Base-by-base conservation (phyloP, 2,888 invertebrate genomes). In the Phortica magna region DNA sequence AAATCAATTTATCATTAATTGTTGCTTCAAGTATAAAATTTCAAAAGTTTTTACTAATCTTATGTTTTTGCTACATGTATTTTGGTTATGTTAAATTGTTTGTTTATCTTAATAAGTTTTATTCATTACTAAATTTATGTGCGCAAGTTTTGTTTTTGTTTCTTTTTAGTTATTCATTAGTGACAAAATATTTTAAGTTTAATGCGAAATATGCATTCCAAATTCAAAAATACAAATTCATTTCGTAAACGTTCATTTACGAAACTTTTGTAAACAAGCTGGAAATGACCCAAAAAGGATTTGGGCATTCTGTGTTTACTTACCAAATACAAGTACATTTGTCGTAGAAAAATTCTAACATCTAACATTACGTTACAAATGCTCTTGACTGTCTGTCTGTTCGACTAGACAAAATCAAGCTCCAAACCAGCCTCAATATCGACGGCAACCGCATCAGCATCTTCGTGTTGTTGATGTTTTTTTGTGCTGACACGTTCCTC, bases 371-470 rank as follows among this genome's bases (percentile, higher is more conserved):
- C 5, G 48, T 77, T 19, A 48, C 71, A 64, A 41, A 64, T 71
- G 53, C 9, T 17, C 22, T 48, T 31, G 48, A 76, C 64, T 75
- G 48, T 48, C 48, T 9, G 14, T 14, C 48, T 14, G 48, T 17
- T 55, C n/a, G 22, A n/a, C 80, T 89, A 91, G 83, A 91, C 91
- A 89, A 91, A 91, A 83, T 91, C 91, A 75, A 91, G 88, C 83
- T 91, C 91, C 81, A 90, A 83, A 61, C 90, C 91, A 73, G 90
- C 88, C 83, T 91, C 91, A 83, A 91, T 91, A 74, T 91, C 91
- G 59, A 91, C 91, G 79, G 91, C 91, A 78, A 91, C 90, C 41
- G 89, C 90, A 80, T 90, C 89, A 78, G 85, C 82, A 64, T 83
- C 83, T 74, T 83, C 79, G 59, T 82, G 78, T 73, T 87, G 79